Conservation (phyloP, 2,888 invertebrate species). For the Hypolimnas misippus region DNA sequence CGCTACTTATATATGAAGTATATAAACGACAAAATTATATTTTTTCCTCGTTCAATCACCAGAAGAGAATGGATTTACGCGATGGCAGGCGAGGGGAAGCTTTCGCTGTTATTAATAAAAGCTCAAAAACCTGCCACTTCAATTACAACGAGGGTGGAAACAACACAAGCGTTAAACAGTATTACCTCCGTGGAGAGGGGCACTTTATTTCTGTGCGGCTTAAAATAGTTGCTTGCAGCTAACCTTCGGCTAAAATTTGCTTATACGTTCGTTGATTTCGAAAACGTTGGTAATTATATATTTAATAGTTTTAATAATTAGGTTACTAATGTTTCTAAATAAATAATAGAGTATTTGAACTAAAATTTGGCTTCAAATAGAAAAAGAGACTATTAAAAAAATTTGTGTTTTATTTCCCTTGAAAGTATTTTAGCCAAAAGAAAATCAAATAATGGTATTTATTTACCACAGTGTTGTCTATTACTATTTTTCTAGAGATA, state of each 20-base stretch:
- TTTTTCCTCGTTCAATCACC: slow-evolving; percentile 3
- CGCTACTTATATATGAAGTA: not conserved
- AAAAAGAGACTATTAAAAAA: no score
- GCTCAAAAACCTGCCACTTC: slow-evolving; percentile 20
- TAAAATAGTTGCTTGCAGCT: not conserved
- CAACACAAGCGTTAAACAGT: slow-evolving; percentile 21
- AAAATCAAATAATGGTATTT: no score
- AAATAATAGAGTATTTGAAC: no score
- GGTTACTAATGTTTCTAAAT: no score
- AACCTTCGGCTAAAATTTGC: not conserved
- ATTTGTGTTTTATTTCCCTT: no score
- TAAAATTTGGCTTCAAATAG: no score
- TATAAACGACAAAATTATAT: not conserved
- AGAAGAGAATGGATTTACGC: not conserved
- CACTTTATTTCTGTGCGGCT: not conserved
- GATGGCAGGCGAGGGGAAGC: slow-evolving; percentile 6
- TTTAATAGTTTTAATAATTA: no score
- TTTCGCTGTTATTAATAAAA: slow-evolving; percentile 18
- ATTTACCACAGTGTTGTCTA: no score
- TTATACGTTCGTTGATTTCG: no score
- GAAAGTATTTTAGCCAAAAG: no score
- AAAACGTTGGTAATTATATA: no score
- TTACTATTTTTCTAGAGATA: no score
- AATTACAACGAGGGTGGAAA: slow-evolving; percentile 13
- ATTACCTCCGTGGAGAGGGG: slow-evolving; percentile 4